phyloP scores from a whole-genome alignment of 2,888 invertebrate genomes.

The Temnothorax unifasciatus region DNA sequence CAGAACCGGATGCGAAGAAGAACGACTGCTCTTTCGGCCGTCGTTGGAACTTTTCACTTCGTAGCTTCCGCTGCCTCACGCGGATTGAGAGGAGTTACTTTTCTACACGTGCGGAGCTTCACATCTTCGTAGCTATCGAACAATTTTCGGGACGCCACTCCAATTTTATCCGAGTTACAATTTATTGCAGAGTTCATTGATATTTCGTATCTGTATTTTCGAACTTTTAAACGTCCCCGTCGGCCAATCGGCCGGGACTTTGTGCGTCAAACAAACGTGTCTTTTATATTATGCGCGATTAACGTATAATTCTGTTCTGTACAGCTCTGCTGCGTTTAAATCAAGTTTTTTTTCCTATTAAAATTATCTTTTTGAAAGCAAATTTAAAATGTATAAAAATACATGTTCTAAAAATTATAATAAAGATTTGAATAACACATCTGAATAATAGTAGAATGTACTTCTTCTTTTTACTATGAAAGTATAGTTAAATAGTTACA shows the following conservation, averaged over 20 bases:
- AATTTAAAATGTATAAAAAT: background rate
- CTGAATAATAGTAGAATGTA: background rate
- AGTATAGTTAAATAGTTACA: no score
- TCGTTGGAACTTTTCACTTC: slow-evolving; percentile 43
- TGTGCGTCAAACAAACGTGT: background rate
- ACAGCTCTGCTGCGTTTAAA: background rate
- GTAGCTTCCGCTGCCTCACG: slow-evolving; percentile 4
- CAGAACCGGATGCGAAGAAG: slow-evolving; percentile 62
- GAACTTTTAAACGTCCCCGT: background rate
- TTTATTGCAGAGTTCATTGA: background rate
- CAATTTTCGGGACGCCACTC: background rate
- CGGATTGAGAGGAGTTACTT: slow-evolving; percentile 24
- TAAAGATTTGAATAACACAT: background rate
- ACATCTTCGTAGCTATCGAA: slow-evolving; percentile 32
- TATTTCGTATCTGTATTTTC: background rate
- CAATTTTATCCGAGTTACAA: slow-evolving; percentile 16
- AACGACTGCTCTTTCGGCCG: slow-evolving; percentile 43
- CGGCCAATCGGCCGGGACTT: background rate
- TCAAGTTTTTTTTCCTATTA: background rate
- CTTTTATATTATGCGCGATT: background rate
- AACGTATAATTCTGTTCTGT: background rate
- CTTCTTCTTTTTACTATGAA: no score
- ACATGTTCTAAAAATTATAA: background rate
- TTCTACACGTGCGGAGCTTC: background rate
- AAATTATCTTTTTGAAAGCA: background rate